These are phyloP conservation scores for Coronaproctus castanopsis DNA, from an alignment of 2,888 invertebrate species.

Conservation along the genomic window DNA sequence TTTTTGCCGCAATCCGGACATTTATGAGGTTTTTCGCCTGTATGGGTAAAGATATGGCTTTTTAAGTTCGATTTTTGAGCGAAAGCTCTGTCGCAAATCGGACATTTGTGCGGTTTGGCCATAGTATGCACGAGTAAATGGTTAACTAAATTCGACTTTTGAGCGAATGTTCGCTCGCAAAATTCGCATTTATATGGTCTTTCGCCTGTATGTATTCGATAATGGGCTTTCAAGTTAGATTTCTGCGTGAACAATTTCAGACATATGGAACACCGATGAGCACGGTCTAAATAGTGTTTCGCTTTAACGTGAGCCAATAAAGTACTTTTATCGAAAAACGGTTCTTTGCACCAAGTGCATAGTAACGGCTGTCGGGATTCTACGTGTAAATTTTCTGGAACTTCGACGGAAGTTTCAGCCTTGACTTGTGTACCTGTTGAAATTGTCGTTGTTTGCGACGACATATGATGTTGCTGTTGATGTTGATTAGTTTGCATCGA, in stretches of 20 bases:
- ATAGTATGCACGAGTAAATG: slow-evolving; percentile 8
- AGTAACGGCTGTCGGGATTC: neutral
- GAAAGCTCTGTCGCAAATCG: slow-evolving; percentile 10
- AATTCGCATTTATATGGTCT: slow-evolving; percentile 11
- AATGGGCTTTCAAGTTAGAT: slow-evolving; percentile 11
- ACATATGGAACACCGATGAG: slow-evolving; percentile 9
- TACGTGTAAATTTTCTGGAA: neutral
- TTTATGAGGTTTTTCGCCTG: slow-evolving; percentile 11
- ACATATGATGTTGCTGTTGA: neutral
- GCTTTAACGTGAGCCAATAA: slow-evolving; percentile 9
- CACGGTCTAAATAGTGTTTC: slow-evolving; percentile 6
- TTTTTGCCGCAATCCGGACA: slow-evolving; percentile 8
- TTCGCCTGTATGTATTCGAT: slow-evolving; percentile 10
- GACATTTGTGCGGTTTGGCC: slow-evolving; percentile 10
- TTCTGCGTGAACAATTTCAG: slow-evolving; percentile 9
- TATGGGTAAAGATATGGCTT: slow-evolving; percentile 13
- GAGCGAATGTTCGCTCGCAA: slow-evolving; percentile 10
- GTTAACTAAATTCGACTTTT: slow-evolving; percentile 10
- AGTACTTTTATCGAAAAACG: slow-evolving; percentile 3
- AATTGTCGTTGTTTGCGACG: neutral
- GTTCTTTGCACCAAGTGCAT: slow-evolving; percentile 10
- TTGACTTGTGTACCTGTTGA: neutral
- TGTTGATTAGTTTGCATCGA: neutral
- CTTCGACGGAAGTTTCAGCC: neutral
- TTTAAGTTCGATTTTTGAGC: slow-evolving; percentile 12